Evolutionary conservation across 2,888 invertebrate genomes (phyloP), one percentile per base, ranked within the genome.

Genomic region (Teinopalpus imperialis): DNA sequence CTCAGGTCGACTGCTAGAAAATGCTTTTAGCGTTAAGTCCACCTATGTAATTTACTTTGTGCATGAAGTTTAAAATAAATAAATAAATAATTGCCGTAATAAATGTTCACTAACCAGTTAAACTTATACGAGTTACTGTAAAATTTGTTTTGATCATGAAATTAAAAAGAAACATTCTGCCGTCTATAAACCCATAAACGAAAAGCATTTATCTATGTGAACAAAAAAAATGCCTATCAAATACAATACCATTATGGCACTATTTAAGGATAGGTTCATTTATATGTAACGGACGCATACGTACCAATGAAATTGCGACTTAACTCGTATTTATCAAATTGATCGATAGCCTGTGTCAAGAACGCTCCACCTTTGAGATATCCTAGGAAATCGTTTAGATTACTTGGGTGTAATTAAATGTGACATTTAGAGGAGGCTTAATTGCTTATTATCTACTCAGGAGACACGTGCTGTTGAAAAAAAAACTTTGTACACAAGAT

Each of bases 361-460:
- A 43, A 43, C 39, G 26, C 7, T 46, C 29, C 45, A 46, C 45
- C 45, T 46, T 46, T 42, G 23, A 44, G 32, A 30, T 41, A 42
- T 52, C 44, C 42, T 49, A 49, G 49, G 47, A 49, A 41, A 47
- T 44, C 44, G 44, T 52, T 52, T 48, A 43, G 36, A 52, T 39
- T 43, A 18, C 44, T 43, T 26, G 39, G 26, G 30, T 27, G 57
- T 65, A 65, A 69, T 70, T 69, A 69, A 61, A 63, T 54, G 52
- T 52, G 61, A 58, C 60, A 57, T 45, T 59, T 56, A 61, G 55
- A 51, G 34, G 52, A 49, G 51, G 44, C 49, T 60, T 68, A 68
- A 70, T 66, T 63, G 57, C 56, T 23, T 48, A 57, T 61, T 63
- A 62, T 64, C 60, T 63, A 56, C 53, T 39, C 40, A 7, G 12